These are phyloP conservation scores for Philonicus albiceps DNA, from an alignment of 2,888 invertebrate species.

Conservation along the genomic window DNA sequence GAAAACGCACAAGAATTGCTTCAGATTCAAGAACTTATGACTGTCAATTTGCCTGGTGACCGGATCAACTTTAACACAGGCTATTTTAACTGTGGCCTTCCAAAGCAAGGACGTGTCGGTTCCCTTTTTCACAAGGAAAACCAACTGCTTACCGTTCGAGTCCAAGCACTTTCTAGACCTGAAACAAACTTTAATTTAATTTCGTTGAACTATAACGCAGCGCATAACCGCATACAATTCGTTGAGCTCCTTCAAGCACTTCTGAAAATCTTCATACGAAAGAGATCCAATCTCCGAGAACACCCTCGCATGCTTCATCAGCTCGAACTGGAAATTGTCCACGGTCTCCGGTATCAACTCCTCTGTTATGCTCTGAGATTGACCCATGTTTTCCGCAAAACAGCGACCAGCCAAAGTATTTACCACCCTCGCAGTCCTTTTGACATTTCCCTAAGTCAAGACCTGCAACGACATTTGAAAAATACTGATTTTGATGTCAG, in stretches of 20 bases:
- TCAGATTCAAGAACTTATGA: constrained; percentile 69
- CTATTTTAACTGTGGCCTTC: constrained; percentile 74
- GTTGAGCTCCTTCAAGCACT: constrained; percentile 69
- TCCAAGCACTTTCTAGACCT: constrained; percentile 71
- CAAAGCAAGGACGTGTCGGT: constrained; percentile 72
- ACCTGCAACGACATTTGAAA: not conserved
- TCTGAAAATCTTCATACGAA: constrained; percentile 69
- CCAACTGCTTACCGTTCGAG: constrained; percentile 69
- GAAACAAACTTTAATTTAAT: constrained; percentile 46
- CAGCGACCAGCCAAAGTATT: not conserved
- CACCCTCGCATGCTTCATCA: constrained; percentile 60
- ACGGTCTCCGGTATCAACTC: constrained; percentile 54
- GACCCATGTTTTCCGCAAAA: constrained; percentile 52
- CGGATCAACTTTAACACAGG: constrained; percentile 70
- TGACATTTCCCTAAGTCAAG: not conserved
- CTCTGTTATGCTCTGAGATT: constrained; percentile 53
- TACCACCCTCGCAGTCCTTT: not conserved
- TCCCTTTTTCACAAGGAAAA: constrained; percentile 72
- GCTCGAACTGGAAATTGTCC: constrained; percentile 54
- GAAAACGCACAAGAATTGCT: constrained; percentile 71
- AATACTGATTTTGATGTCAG: not conserved
- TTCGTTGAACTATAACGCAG: not conserved
- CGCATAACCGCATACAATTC: constrained; percentile 65
- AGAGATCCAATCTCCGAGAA: constrained; percentile 63
- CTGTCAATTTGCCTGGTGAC: constrained; percentile 66